Evolutionary conservation across 2,797 vertebrate species (phyloP).

Genomic region (Neosilurus mollespiculum): DNA sequence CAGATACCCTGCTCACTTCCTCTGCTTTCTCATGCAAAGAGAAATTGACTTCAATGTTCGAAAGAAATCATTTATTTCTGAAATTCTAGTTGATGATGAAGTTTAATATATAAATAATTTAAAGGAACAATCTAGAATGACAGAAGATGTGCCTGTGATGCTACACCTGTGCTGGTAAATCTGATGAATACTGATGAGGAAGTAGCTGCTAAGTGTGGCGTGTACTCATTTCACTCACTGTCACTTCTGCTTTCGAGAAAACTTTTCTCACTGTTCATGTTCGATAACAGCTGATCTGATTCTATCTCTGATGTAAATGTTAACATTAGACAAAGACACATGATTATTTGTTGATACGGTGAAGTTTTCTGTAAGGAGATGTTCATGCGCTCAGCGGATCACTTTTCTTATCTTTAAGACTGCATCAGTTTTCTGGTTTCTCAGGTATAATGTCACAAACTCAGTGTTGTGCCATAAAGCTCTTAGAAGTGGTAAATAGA

Average conservation of each 20-base stretch:
- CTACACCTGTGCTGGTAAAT: background rate
- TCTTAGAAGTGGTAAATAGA: background rate
- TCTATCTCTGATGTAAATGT: too few species aligned
- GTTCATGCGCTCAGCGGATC: background rate
- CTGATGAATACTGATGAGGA: background rate
- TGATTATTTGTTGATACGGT: background rate
- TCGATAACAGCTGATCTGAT: background rate
- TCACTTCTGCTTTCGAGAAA: constrained; percentile 24
- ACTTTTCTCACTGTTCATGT: constrained; percentile 48
- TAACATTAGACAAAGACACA: background rate
- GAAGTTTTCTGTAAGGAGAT: background rate
- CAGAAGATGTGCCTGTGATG: background rate
- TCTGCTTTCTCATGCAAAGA: background rate
- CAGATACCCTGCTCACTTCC: background rate
- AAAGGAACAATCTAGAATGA: background rate
- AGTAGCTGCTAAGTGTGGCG: background rate
- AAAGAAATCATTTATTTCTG: background rate
- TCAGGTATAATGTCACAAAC: background rate
- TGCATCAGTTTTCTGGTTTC: background rate
- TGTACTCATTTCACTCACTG: background rate
- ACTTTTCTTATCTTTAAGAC: background rate
- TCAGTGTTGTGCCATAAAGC: background rate
- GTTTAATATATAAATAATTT: background rate
- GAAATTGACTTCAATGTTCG: background rate
- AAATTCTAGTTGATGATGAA: background rate